Evolutionary conservation across 2,113 vertebrate genomes (phyloP).

Genomic region (Ceratotherium simum): DNA sequence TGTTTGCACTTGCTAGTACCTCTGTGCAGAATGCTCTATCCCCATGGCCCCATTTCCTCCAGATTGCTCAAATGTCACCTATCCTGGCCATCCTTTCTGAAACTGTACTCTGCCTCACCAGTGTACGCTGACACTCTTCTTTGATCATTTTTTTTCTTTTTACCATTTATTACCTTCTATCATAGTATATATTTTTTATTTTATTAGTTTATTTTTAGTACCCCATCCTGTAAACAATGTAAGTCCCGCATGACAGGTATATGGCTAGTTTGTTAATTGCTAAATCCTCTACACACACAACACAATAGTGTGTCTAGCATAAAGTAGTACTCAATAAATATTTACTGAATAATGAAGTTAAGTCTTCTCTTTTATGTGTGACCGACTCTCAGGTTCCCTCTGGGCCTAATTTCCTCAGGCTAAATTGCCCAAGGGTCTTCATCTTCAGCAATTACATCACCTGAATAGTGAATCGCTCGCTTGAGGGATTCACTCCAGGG

Average conservation of each 20-base stretch:
- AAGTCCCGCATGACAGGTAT: not conserved
- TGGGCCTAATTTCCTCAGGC: not conserved
- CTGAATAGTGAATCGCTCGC: not conserved
- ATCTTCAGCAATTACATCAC: not conserved
- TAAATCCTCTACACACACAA: not conserved
- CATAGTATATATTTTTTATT: not conserved
- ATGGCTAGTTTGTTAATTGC: not conserved
- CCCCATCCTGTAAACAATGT: not conserved
- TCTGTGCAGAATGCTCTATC: not conserved
- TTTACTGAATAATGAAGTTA: not conserved
- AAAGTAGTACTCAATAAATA: not conserved
- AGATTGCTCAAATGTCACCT: not conserved
- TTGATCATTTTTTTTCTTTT: not conserved
- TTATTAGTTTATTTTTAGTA: not conserved
- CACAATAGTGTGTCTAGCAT: not conserved
- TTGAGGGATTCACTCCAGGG: too few relatives aligned
- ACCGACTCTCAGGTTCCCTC: not conserved
- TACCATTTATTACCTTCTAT: conserved; percentile 11
- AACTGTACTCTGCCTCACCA: not conserved
- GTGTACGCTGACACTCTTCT: not conserved
- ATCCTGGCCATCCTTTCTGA: not conserved
- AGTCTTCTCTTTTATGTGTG: not conserved
- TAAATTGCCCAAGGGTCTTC: not conserved
- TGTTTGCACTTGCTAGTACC: not conserved
- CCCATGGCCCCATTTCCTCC: not conserved